Conservation (phyloP, 2,888 invertebrate species). For the Cenopis cana region DNA sequence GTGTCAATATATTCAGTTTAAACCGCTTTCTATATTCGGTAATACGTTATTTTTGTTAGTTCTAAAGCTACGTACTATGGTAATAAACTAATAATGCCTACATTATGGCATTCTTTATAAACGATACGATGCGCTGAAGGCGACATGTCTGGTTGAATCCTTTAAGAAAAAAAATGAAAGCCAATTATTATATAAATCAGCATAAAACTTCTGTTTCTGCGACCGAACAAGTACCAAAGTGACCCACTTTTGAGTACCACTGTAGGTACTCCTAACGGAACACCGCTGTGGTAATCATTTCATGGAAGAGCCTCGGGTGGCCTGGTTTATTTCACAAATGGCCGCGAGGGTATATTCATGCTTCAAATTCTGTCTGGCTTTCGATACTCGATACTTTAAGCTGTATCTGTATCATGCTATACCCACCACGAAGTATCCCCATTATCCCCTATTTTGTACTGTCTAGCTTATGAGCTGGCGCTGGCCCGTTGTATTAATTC, state of each 20-base stretch:
- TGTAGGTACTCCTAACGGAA: slow-evolving; percentile 6
- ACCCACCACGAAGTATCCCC: neutral
- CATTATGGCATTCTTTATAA: neutral
- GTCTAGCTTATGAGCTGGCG: neutral
- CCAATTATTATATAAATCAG: neutral
- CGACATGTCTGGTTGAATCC: no score
- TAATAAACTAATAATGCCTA: neutral
- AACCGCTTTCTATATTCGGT: no score
- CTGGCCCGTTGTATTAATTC: neutral
- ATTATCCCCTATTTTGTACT: no score
- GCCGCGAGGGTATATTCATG: neutral
- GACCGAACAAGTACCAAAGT: slow-evolving; percentile 6
- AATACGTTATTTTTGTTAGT: no score
- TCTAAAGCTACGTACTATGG: no score
- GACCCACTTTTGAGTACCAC: slow-evolving; percentile 16
- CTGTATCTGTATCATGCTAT: neutral
- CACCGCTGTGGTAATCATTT: slow-evolving; percentile 21
- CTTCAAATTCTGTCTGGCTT: slow-evolving; percentile 7
- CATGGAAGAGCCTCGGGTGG: slow-evolving; percentile 16
- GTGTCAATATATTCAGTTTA: no score
- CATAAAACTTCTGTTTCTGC: neutral
- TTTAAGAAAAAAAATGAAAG: no score
- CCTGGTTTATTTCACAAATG: slow-evolving; percentile 22
- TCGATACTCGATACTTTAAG: neutral
- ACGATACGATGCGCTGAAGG: no score